These are phyloP conservation scores for Ceratosolen fusciceps DNA, from an alignment of 1,140 invertebrate genomes.

Conservation along the genomic window DNA sequence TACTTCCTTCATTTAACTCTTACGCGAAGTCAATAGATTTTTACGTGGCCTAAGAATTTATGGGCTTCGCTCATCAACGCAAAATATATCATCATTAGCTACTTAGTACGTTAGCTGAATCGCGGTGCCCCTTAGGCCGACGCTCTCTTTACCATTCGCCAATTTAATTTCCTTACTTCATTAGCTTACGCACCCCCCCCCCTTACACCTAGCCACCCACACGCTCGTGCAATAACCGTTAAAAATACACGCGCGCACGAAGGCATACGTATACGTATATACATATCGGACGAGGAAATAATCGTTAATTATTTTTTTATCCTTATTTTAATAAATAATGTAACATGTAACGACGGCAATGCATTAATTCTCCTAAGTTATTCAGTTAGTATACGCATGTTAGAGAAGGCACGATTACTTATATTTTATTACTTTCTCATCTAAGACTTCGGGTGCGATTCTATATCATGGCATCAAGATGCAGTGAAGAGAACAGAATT, in stretches of 20 bases:
- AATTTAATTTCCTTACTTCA: neutral
- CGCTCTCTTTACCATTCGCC: neutral
- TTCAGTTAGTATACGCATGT: no score
- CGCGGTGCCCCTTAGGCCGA: neutral
- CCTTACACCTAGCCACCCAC: no score
- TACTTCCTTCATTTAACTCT: neutral
- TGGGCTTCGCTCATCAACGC: neutral
- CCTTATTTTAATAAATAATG: slow-evolving; percentile 27
- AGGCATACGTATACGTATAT: neutral
- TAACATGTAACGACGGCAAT: no score
- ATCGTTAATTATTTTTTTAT: slow-evolving; percentile 43
- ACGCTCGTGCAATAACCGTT: no score
- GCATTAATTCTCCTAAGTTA: no score
- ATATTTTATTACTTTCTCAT: neutral
- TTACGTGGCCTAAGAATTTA: neutral
- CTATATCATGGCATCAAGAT: slow-evolving; percentile 6
- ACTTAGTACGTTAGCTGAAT: no score
- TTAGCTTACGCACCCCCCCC: neutral
- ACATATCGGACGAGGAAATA: neutral
- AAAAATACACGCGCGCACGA: neutral
- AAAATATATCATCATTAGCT: neutral
- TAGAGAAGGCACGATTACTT: no score
- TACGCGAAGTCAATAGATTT: neutral
- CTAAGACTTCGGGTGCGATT: neutral
- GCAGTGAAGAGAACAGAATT: no score